Percentiles rank a stretch among this genome's conserved stretches.
These are phyloP conservation scores for Idaea straminata DNA, from an alignment of 2,888 invertebrate species.

Conservation along the genomic window DNA sequence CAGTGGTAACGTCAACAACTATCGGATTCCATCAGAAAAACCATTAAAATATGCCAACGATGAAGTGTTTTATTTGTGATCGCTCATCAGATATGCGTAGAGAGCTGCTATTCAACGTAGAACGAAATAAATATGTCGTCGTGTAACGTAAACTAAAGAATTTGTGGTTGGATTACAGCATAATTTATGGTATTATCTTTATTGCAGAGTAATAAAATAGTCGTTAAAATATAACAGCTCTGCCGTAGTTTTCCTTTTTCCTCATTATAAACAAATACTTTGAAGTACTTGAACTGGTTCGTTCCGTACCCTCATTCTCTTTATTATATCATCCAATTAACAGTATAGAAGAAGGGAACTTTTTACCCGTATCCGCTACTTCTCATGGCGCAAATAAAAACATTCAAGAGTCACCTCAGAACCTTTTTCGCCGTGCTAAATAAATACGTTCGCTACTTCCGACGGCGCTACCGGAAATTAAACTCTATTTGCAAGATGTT, in stretches of 20 bases:
- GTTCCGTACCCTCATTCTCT: neutral
- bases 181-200: neutral
- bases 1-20: too few relatives aligned
- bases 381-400: conserved; percentile 12
- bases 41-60: too few relatives aligned
- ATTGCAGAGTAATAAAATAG: neutral
- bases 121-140: neutral
- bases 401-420: conserved; percentile 14
- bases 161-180: neutral
- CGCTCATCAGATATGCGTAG: too few relatives aligned
- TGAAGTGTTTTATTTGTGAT: too few relatives aligned
- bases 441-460: neutral
- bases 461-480: conserved; percentile 11
- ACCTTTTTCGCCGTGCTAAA: conserved; percentile 9
- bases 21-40: too few relatives aligned
- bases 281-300: neutral
- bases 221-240: neutral
- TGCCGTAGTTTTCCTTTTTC: neutral
- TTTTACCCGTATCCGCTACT: neutral
- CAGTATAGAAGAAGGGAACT: neutral
- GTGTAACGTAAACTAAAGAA: neutral
- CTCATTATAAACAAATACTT: neutral
- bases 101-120: neutral
- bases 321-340: conserved; percentile 1
- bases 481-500: conserved; percentile 12